These are phyloP conservation scores for Amblyraja radiata DNA, from an alignment of 2,797 vertebrate species.

Conservation along the genomic window DNA sequence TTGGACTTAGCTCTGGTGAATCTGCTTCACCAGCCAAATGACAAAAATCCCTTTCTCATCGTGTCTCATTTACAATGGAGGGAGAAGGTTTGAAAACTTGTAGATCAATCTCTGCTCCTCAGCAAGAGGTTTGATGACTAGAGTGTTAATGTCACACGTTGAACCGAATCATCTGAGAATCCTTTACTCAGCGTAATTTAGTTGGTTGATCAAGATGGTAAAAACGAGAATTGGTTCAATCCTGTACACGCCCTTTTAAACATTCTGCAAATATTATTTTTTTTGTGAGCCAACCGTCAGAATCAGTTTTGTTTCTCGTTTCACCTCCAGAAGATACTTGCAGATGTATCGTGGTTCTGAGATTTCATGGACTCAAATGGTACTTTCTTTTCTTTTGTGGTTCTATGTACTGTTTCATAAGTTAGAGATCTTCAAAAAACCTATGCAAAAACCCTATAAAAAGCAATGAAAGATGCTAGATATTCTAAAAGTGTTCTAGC, in stretches of 20 bases:
- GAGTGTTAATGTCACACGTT: not conserved
- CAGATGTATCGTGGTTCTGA: conserved; percentile 48
- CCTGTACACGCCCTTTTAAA: not conserved
- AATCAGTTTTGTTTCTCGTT: conserved; percentile 37
- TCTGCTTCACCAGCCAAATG: not conserved
- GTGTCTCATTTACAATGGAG: not conserved
- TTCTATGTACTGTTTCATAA: conserved; percentile 56
- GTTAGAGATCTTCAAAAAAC: conserved; percentile 47
- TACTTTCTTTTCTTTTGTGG: conserved; percentile 68
- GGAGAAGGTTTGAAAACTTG: not conserved
- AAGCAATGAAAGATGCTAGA: conserved; percentile 56
- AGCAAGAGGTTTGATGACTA: not conserved
- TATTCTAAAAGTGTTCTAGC: conserved; percentile 60
- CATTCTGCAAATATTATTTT: not conserved
- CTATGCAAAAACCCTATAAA: conserved; percentile 58
- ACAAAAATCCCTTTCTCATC: not conserved
- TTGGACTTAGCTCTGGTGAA: not conserved
- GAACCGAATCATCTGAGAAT: not conserved
- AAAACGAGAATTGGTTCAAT: not conserved
- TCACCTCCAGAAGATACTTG: conserved; percentile 42
- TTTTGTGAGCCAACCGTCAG: not conserved
- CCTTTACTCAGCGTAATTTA: not conserved
- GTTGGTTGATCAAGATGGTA: not conserved
- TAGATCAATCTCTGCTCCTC: not conserved
- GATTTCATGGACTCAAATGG: conserved; percentile 56